These are phyloP conservation scores for Corythornis vintsioides DNA, from an alignment of 2,113 vertebrate genomes.

Conservation along the genomic window DNA sequence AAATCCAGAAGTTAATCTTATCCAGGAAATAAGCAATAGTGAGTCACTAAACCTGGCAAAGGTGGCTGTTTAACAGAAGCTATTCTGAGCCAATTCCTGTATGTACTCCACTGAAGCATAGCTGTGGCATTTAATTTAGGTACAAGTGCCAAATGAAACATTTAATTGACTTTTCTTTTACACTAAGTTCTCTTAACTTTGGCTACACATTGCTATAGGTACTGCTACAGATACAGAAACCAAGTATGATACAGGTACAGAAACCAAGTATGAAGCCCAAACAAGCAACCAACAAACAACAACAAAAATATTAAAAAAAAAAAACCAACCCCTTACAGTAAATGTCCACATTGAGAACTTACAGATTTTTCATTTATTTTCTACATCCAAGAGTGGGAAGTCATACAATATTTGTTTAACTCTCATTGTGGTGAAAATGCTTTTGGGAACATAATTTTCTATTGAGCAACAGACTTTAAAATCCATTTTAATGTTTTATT, in stretches of 20 bases:
- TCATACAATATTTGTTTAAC: not conserved
- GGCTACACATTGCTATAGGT: not conserved
- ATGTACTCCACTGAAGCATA: constrained; percentile 4
- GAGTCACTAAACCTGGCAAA: constrained; percentile 52
- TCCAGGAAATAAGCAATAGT: constrained; percentile 40
- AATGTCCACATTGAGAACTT: not conserved
- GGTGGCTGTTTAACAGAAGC: constrained; percentile 12
- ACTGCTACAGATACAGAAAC: not conserved
- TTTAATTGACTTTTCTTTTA: constrained; percentile 36
- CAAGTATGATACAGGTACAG: not conserved
- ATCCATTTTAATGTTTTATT: constrained; percentile 21
- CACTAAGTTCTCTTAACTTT: constrained; percentile 13
- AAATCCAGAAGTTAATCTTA: constrained; percentile 45
- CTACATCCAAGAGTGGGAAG: not conserved
- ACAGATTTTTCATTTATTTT: not conserved
- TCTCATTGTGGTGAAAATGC: not conserved
- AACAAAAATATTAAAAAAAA: not conserved
- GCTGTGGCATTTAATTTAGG: constrained; percentile 22
- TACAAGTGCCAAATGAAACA: constrained; percentile 49
- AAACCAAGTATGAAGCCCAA: not conserved
- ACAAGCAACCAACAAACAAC: not conserved
- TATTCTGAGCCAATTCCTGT: constrained; percentile 28
- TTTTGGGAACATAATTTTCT: not conserved
- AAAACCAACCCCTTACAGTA: not conserved
- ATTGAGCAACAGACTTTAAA: not conserved